phyloP scores from a whole-genome alignment of 2,113 vertebrate genomes.

The Elanus axillaris region DNA sequence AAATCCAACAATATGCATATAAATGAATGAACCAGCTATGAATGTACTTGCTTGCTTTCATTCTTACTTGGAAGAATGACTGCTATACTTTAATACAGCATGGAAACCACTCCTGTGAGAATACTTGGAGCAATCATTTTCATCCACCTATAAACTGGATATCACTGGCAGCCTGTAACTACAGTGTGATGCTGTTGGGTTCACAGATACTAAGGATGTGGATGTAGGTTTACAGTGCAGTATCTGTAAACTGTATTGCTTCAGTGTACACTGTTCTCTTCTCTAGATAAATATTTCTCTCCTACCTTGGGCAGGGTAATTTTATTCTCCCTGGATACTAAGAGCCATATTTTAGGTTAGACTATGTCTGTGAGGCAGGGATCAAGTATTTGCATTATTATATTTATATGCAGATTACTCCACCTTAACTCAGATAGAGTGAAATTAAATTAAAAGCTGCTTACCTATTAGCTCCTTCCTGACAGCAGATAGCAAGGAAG shows the following conservation, averaged over 20 bases:
- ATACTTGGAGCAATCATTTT: not conserved
- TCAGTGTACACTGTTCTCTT: not conserved
- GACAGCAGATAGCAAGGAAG: not conserved
- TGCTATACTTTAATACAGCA: not conserved
- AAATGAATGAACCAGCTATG: not conserved
- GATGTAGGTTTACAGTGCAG: not conserved
- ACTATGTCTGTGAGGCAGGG: not conserved
- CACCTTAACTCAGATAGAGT: not conserved
- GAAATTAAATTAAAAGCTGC: slow-evolving; percentile 26
- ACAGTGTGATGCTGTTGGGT: not conserved
- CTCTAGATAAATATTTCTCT: not conserved
- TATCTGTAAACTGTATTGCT: not conserved
- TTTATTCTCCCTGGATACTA: not conserved
- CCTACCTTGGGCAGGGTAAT: not conserved
- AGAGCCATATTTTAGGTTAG: not conserved
- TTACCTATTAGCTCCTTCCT: not conserved
- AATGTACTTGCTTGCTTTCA: not conserved
- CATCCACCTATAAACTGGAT: not conserved
- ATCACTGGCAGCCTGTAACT: not conserved
- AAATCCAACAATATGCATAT: not conserved
- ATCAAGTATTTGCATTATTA: not conserved
- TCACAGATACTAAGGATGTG: not conserved
- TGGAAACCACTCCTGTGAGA: not conserved
- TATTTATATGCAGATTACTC: not conserved
- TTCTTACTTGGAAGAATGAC: not conserved